These are phyloP conservation scores for Antrozous pallidus DNA, from an alignment of 2,797 vertebrate genomes.

Conservation along the genomic window DNA sequence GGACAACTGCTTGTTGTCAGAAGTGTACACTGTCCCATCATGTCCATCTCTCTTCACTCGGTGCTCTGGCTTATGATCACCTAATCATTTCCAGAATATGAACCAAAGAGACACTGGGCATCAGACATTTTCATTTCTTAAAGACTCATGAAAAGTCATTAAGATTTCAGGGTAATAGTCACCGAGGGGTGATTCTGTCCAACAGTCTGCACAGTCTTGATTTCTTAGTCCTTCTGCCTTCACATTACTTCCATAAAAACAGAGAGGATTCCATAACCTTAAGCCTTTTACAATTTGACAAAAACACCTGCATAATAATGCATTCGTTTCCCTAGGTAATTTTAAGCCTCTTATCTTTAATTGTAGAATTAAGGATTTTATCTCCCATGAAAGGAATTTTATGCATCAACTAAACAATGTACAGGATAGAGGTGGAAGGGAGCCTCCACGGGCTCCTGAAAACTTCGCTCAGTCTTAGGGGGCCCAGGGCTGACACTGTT, in stretches of 20 bases:
- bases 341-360: slow-evolving; percentile 54
- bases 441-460: background rate
- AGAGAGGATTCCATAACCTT: background rate
- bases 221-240: background rate
- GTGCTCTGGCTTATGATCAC: background rate
- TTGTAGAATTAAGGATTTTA: slow-evolving; percentile 57
- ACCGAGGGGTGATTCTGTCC: background rate
- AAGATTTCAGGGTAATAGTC: background rate
- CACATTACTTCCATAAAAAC: background rate
- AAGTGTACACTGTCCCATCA: background rate
- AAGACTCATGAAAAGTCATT: background rate
- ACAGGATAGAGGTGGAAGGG: background rate
- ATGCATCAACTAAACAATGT: background rate
- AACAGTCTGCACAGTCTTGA: accelerated
- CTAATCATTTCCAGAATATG: background rate
- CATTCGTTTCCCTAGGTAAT: background rate
- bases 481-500: background rate
- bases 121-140: background rate
- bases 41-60: background rate
- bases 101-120: background rate
- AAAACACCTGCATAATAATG: slow-evolving; percentile 41
- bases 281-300: background rate
- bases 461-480: background rate
- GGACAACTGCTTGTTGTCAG: background rate
- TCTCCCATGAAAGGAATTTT: slow-evolving; percentile 32